phyloP scores from a whole-genome alignment of 1,140 invertebrate genomes.

The Drosophila carrolli region DNA sequence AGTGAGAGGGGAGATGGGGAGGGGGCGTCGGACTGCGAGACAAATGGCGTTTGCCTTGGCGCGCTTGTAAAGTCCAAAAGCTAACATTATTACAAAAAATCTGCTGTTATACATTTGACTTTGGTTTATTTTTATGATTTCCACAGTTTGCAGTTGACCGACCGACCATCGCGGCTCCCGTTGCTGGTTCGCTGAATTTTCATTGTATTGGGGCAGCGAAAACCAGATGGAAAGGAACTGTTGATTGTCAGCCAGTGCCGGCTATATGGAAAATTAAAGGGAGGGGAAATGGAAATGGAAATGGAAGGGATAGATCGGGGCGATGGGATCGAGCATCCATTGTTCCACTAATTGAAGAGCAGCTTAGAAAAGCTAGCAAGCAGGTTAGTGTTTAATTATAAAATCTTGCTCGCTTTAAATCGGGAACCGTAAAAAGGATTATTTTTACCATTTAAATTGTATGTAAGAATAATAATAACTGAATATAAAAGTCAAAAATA shows the following conservation, averaged over 20 bases:
- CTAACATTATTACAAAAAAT: slow-evolving; percentile 76
- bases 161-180: slow-evolving; percentile 11
- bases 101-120: slow-evolving; percentile 70
- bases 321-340: neutral
- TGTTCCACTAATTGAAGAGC: neutral
- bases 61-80: slow-evolving; percentile 65
- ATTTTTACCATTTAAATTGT: no score
- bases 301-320: neutral
- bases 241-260: slow-evolving; percentile 24
- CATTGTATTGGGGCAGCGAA: slow-evolving; percentile 20
- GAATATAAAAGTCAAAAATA: no score
- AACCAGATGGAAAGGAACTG: slow-evolving; percentile 34
- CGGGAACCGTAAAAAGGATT: no score
- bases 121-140: slow-evolving; percentile 66
- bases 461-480: no score
- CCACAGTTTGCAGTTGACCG: slow-evolving; percentile 37
- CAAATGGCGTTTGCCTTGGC: slow-evolving; percentile 59
- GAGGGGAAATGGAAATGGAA: neutral
- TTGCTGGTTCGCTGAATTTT: slow-evolving; percentile 39
- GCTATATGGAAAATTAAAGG: neutral
- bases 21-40: slow-evolving; percentile 19
- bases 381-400: neutral
- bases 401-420: no score
- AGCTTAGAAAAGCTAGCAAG: neutral
- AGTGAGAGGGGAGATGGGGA: neutral